phyloP scores from a whole-genome alignment of 2,113 vertebrate species.

The Guaruba guarouba region DNA sequence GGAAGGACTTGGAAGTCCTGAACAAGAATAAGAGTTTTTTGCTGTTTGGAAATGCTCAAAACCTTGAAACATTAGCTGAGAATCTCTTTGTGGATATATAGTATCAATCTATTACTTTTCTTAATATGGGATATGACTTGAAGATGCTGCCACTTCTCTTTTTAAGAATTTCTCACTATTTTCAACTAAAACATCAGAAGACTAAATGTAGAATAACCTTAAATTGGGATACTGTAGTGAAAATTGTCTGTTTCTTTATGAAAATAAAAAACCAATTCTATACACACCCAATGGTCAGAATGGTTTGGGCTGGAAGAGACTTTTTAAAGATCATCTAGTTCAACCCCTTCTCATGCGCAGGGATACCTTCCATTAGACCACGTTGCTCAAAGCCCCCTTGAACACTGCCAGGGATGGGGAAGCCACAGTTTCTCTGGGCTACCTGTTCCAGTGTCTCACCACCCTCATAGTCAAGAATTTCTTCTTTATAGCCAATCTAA shows the following conservation, averaged over 20 bases:
- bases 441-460: neutral
- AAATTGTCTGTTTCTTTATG: neutral
- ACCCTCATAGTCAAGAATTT: neutral
- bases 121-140: neutral
- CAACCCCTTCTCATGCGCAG: accelerated
- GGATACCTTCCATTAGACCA: neutral
- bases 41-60: neutral
- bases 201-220: neutral
- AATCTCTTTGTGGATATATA: neutral
- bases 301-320: neutral
- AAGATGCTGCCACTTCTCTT: neutral
- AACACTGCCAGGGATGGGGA: neutral
- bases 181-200: neutral
- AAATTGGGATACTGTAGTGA: neutral
- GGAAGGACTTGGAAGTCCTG: neutral
- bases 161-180: neutral
- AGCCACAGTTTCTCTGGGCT: neutral
- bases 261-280: neutral
- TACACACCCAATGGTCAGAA: neutral
- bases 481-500: neutral
- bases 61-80: neutral
- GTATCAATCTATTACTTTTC: neutral
- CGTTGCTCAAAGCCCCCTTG: neutral
- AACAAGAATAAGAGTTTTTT: neutral
- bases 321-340: neutral